Base-by-base conservation (phyloP, 2,888 invertebrate species). In the Incurvaria masculella region DNA sequence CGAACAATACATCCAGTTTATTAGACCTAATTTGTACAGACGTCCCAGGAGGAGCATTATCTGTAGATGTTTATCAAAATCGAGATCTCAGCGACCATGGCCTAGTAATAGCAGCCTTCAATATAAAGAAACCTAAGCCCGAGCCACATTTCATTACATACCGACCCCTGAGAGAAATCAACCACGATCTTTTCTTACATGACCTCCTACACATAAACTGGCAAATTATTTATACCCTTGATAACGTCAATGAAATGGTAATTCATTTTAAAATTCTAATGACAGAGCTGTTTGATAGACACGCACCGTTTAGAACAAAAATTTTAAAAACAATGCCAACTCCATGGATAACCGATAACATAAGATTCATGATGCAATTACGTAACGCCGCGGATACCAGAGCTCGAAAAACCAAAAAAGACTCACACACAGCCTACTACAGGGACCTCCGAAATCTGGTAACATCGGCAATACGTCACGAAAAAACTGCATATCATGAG, bases 261-360 rank as follows among this genome's bases (percentile, higher is more conserved):
- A n/a, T 4, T 14, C 8, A 4, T 4, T n/a, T 33, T 4, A 8
- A 33, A 14, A 33, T 3, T 14, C 8, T n/a, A 33, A 4, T 33
- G 4, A 8, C 14, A 11, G 33, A 33, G 8, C 27, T 44, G 4
- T 44, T 18, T 27, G 44, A 44, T 21, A 44, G 11, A 23, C 44
- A 44, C 18, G 44, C 44, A 27, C 44, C 44, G 2, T 6, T 23
- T 18, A 17, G 16, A 10, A 44, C 27, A 14, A 33, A 33, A 16
- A 23, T 17, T 16, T 5, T 26, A 44, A 44, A 23, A 26, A 5
- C 23, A 23, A 21, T 5, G 14, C 17, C 44, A 16, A 18, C 10
- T 14, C 44, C 44, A 14, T 44, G 44, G 44, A 17, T 44, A 16
- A 44, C 44, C 17, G 44, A 44, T 14, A 44, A 19, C 18, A 44